phyloP scores from a whole-genome alignment of 2,888 invertebrate genomes.

The Dasysyrphus tricinctus region DNA sequence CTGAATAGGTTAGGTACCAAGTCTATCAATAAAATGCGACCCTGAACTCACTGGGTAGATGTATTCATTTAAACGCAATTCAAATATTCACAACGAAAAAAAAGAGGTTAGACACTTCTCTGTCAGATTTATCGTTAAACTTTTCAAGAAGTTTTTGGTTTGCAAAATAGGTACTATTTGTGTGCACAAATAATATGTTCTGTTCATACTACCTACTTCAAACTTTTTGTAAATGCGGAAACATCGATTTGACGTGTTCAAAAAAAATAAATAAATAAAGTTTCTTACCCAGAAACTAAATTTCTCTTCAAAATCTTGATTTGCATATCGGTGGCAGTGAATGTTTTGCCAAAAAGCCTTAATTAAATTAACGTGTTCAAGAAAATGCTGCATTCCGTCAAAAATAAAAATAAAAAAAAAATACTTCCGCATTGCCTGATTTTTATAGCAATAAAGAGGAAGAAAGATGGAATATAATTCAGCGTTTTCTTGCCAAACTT shows the following conservation, averaged over 20 bases:
- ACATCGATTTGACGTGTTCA: conserved; percentile 26
- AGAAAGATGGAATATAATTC: conserved; percentile 1
- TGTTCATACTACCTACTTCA: conserved; percentile 6
- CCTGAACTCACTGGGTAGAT: conserved; percentile 3
- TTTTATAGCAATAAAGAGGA: background rate
- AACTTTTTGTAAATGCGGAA: conserved; percentile 39
- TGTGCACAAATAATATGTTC: background rate
- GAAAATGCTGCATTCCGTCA: conserved; percentile 61
- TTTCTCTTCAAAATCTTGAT: conserved; percentile 16
- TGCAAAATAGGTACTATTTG: background rate
- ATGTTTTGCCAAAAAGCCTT: conserved; percentile 60
- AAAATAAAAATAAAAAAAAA: conserved; percentile 15
- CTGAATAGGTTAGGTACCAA: no score
- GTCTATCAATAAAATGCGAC: background rate
- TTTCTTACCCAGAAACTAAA: conserved; percentile 2
- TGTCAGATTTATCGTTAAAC: conserved; percentile 25
- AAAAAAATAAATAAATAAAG: conserved; percentile 19
- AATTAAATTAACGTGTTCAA: conserved; percentile 70
- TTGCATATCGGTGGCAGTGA: conserved; percentile 34
- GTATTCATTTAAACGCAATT: conserved; percentile 23
- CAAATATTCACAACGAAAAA: background rate
- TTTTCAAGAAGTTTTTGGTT: conserved; percentile 1
- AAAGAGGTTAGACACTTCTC: conserved; percentile 23
- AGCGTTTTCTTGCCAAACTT: conserved; percentile 61
- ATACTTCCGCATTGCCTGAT: conserved; percentile 60